phyloP scores from a whole-genome alignment of 2,797 vertebrate species.

The Chloroceryle inda region DNA sequence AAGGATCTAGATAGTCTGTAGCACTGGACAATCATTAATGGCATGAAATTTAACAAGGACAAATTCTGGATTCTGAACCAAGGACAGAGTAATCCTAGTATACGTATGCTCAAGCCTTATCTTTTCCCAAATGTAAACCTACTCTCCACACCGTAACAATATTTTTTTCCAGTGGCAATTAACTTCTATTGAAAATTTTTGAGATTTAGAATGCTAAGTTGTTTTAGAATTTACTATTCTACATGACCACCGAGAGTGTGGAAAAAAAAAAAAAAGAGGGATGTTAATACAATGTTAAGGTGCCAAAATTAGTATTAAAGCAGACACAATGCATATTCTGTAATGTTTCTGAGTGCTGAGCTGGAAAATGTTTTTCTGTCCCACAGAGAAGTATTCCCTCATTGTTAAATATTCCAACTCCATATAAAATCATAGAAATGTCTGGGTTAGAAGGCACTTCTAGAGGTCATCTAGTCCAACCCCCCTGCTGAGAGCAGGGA shows the following conservation, averaged over 20 bases:
- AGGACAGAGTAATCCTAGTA: not conserved
- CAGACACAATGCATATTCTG: not conserved
- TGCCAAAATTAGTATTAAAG: not conserved
- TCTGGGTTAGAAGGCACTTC: no score
- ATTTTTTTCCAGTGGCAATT: not conserved
- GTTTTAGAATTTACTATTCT: not conserved
- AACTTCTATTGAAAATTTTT: not conserved
- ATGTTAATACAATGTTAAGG: not conserved
- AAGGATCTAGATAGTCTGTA: not conserved
- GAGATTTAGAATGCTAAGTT: not conserved
- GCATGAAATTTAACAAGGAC: not conserved
- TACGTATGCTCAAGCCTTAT: not conserved
- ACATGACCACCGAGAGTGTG: fast-evolving
- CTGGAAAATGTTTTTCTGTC: not conserved
- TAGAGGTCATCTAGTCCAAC: no score
- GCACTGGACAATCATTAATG: not conserved
- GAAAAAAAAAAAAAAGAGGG: not conserved
- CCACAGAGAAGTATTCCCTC: not conserved
- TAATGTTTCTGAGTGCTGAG: not conserved
- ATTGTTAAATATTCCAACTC: not conserved
- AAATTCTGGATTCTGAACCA: not conserved
- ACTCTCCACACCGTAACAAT: not conserved
- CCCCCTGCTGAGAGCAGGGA: no score
- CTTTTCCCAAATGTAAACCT: not conserved
- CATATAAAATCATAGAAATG: no score